Percentiles rank a stretch among this genome's conserved stretches.
Evolutionary conservation across 53 echinoderm and acorn worm genomes (phyloP).

Genomic region (Crossaster papposus): DNA sequence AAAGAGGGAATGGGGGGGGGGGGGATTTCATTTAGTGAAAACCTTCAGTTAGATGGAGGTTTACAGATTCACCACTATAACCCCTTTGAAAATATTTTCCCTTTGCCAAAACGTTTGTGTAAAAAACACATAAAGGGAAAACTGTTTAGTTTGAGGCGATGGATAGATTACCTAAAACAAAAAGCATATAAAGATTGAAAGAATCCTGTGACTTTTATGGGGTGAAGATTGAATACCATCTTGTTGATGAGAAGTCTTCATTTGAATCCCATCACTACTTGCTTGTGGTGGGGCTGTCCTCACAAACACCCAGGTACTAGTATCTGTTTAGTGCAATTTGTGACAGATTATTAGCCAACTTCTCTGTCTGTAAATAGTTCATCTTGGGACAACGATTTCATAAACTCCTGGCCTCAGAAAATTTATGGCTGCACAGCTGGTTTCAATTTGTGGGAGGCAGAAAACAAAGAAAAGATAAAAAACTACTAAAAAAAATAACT

Average conservation of each 20-base stretch:
- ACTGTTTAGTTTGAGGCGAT: too few species aligned
- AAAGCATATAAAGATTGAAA: not conserved
- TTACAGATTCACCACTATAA: too few species aligned
- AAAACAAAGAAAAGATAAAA: not conserved
- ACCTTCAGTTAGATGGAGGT: too few species aligned
- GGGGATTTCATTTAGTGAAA: too few species aligned
- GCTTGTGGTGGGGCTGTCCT: not conserved
- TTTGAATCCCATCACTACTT: not conserved
- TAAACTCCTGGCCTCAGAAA: not conserved
- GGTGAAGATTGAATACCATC: not conserved
- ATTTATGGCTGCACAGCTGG: constrained; percentile 27
- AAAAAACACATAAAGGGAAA: too few species aligned
- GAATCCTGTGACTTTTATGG: not conserved
- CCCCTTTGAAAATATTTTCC: too few species aligned
- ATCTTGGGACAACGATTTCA: constrained; percentile 25
- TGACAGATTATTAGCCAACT: constrained; percentile 37
- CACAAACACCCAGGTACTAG: not conserved
- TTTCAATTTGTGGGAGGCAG: not conserved
- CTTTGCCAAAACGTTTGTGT: too few species aligned
- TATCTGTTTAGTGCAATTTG: constrained; percentile 31
- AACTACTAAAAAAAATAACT: too few species aligned
- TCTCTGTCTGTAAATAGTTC: constrained; percentile 12
- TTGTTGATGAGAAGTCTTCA: not conserved
- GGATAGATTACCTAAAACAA: not conserved
- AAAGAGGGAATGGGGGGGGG: not conserved